Evolutionary conservation across 2,888 invertebrate species (phyloP).

Genomic region (Pyrgus malvae): DNA sequence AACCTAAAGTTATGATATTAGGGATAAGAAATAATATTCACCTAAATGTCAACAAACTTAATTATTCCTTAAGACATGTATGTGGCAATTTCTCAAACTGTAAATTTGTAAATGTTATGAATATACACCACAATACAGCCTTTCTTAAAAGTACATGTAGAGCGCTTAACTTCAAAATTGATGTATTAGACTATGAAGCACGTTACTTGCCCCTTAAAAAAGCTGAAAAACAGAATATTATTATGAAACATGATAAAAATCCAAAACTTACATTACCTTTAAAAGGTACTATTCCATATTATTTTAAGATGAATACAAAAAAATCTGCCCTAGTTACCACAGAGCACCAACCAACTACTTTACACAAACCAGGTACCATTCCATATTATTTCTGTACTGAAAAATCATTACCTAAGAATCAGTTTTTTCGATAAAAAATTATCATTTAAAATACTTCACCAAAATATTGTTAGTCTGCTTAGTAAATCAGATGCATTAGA

Average conservation of each 20-base stretch:
- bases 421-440: too few relatives aligned
- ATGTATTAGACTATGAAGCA: not conserved
- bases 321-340: too few relatives aligned
- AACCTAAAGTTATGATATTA: not conserved
- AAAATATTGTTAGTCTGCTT: too few relatives aligned
- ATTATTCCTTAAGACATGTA: not conserved
- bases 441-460: too few relatives aligned
- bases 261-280: not conserved
- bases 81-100: not conserved
- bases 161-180: not conserved
- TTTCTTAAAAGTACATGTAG: not conserved
- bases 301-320: not conserved
- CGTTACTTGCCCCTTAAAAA: not conserved
- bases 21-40: not conserved
- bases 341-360: too few relatives aligned
- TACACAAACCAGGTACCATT: too few relatives aligned
- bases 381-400: too few relatives aligned
- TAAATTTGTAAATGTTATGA: not conserved
- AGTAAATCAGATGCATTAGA: too few relatives aligned
- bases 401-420: too few relatives aligned
- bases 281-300: slow-evolving; percentile 1
- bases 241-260: not conserved
- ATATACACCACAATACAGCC: too few relatives aligned
- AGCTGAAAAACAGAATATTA: not conserved
- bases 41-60: not conserved